Base-by-base conservation (phyloP, 2,113 vertebrate genomes). In the Thunnus thynnus region DNA sequence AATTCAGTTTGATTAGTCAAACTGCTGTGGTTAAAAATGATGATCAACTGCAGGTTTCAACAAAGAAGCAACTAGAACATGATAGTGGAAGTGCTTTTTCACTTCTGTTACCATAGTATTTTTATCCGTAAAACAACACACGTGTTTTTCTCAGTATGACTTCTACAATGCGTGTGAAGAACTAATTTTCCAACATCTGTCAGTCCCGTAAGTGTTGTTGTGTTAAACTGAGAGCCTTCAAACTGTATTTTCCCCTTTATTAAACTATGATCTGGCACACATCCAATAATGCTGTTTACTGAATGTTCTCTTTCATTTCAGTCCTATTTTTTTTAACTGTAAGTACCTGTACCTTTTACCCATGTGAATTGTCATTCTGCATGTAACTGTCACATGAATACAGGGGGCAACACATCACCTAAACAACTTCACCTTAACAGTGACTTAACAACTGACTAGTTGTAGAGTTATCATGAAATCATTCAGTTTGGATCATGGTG, bases 1-100 rank as follows among this genome's bases (percentile, higher is more conserved):
- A 83, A 81, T 82, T 86, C 13, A 55, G 61, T 64, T 36, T 73
- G 69, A 92, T 80, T 70, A 73, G 64, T 60, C 20, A 56, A 48
- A 66, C 72, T 56, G 27, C 48, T 55, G 58, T 41, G 18, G 56
- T 74, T 66, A 62, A 17, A 82, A 72, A 86, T 77, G 41, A 63
- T 22, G 64, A 76, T 46, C 22, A 69, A 30, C 18, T 56, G 25
- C 30, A 74, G 58, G 18, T 83, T 65, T 72, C 63, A 78, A 44
- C 22, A 44, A 60, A 60, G 32, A 47, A 60, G 44, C 14, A 46
- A 17, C 56, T 3, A 16, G 14, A 36, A 58, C 69, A 62, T 36
- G 8, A 22, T 22, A 22, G 22, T 22, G 22, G 22, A 55, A 51
- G 13, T 51, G 52, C 18, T 14, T 22, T 41, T 12, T 52, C 44